Evolutionary conservation across 2,797 vertebrate genomes (phyloP), one percentile per base, ranked within the genome.

Genomic region (Sebastes matsubarae): DNA sequence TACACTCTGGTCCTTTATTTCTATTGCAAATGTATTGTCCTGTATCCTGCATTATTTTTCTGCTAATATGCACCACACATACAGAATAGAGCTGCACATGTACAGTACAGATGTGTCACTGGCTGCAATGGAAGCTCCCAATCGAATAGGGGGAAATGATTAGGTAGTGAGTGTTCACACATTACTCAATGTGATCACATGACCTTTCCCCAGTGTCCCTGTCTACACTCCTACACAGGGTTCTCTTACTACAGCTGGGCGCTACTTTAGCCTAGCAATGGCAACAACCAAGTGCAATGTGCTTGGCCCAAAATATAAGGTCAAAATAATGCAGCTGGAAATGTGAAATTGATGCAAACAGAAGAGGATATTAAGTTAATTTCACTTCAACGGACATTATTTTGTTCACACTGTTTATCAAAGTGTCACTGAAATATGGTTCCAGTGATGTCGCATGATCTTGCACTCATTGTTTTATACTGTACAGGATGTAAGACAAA

Each of bases 151-250:
- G 58, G 18, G 11, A 42, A 42, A 72, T 75, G 16, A 74, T 75
- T 50, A 81, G 70, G 42, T 67, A 14, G 55, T 46, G 60, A 29
- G 32, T 29, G 42, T 72, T 66, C 42, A 42, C 54, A 42, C 69
- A 72, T 79, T 68, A 79, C 20, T 79, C 34, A 70, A 2, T 68
- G 27, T 29, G 20, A 63, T 63, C 57, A 75, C 46, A 36, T 73
- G 42, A 74, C 70, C 69, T 86, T 80, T 80, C 55, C 42, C n/a
- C 46, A 29, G 22, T 42, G 46, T 64, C 55, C 24, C 2, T 22
- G 38, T 69, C 60, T 27, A 22, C 29, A 25, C 14, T 34, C 42
- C 42, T 67, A 20, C 27, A 29, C 46, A 27, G 6, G 34, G 4
- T 38, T 59, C 3, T 30, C n/a, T 29, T 16, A 57, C 6, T 46